Base-by-base conservation (phyloP, 2,113 vertebrate species). In the Poecilia latipinna region DNA sequence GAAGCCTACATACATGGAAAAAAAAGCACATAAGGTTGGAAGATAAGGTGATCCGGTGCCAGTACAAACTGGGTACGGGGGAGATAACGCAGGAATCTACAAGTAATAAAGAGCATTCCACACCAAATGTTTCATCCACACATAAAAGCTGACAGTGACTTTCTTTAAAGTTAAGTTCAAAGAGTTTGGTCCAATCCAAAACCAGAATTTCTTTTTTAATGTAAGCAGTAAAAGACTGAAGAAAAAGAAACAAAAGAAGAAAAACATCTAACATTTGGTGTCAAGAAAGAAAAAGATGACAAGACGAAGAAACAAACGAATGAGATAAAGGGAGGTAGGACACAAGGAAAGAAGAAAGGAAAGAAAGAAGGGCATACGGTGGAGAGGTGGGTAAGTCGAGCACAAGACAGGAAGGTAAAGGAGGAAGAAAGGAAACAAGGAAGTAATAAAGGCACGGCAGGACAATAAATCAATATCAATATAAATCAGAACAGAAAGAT, bases 41-140 rank as follows among this genome's bases (percentile, higher is more conserved):
- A 82, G 85, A 92, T 90, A 77, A 83, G 75, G 70, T 12, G 68
- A 64, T 39, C 51, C 24, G 15, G 82, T 77, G 70, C 82, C 74
- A 65, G 77, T 75, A 61, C 26, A 42, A 62, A 32, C 65, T 19
- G 0, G 61, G 88, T 68, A 79, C 86, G n/a, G 60, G 12, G 24
- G 63, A 75, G 89, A 92, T 90, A 89, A 83, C 44, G 33, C 42
- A 86, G 82, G 89, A 90, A 91, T 89, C 83, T 66, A 61, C 77
- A 66, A 75, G 57, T 61, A 61, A 80, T 68, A 32, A 67, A 73
- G 44, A 61, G 22, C 33, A 60, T 42, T 72, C 74, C 42, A 64
- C 68, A 62, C 73, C 33, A 70, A 29, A 24, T 22, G 4, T 42
- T 68, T 75, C 8, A 80, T 66, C 8, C 11, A 17, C 68, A 1